These are phyloP conservation scores for Campoplex nolae DNA, from an alignment of 2,888 invertebrate genomes.

Conservation along the genomic window DNA sequence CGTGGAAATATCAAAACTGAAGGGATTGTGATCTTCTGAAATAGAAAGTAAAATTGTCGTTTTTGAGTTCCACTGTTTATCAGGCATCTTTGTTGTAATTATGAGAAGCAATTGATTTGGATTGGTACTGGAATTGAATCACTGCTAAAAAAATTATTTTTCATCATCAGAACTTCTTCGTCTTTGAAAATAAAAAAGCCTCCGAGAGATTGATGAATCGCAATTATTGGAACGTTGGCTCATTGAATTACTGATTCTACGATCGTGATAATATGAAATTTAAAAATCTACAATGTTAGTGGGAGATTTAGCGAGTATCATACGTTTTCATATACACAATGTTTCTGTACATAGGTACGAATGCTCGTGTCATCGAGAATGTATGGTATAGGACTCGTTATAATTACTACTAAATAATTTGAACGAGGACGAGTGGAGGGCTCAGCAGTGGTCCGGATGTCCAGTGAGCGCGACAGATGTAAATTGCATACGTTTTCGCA, in stretches of 20 bases:
- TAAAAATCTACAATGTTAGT: not conserved
- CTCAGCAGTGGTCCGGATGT: slow-evolving; percentile 61
- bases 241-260: not conserved
- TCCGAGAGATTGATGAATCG: not conserved
- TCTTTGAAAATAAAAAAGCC: not conserved
- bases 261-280: not conserved
- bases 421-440: slow-evolving; percentile 57
- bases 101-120: too few species aligned
- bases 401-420: slow-evolving; percentile 84
- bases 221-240: too few species aligned
- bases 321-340: not conserved
- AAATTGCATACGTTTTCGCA: slow-evolving; percentile 77
- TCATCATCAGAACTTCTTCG: not conserved
- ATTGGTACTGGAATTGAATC: too few species aligned
- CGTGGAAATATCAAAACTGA: not conserved
- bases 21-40: not conserved
- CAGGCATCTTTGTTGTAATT: too few species aligned
- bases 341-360: slow-evolving; percentile 15
- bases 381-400: slow-evolving; percentile 66
- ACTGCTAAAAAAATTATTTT: too few species aligned
- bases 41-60: too few species aligned
- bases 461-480: slow-evolving; percentile 76
- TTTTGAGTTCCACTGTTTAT: too few species aligned
- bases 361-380: slow-evolving; percentile 46
- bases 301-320: not conserved